Evolutionary conservation across 2,797 vertebrate species (phyloP), one percentile per base, ranked within the genome.

Genomic region (Fringilla coelebs): DNA sequence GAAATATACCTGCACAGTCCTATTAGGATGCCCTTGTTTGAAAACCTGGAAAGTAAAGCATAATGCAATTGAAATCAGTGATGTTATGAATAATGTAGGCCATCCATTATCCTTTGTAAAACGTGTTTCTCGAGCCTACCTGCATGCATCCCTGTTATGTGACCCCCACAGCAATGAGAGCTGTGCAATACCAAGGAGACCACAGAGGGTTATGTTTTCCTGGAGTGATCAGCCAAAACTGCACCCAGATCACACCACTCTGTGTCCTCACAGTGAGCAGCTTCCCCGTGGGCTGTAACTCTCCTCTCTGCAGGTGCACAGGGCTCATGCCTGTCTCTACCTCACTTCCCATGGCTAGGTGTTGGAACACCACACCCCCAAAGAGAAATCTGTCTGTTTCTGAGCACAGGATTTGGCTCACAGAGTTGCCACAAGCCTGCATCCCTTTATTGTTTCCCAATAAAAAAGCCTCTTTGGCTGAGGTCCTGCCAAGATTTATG

Each of bases 41-140:
- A 97, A 88, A 90, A 91, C 71, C 73, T 90, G 65, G 74, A 83
- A 95, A 96, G 93, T 73, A 93, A 96, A 92, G 70, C 68, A 73
- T 81, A 94, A 96, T 94, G 88, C 89, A 94, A 96, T 95, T 95
- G 83, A 91, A 94, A 95, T 88, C 94, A 89, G 89, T 93, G 87
- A 84, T 10, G 82, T 76, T 90, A 96, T 95, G 80, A 96, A 93
- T 96, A 95, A 97, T 96, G 94, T 94, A 95, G 62, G 66, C 57
- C 88, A 71, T 55, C 88, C 83, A 95, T 94, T 96, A 94, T 76
- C 93, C 93, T 94, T 94, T 94, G 45, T 55, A 93, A 90, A 92
- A 94, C 28, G 63, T 93, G 87, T 91, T 78, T 79, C 93, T 85
- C 80, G 70, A 79, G 49, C 63, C 88, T 68, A 84, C 81, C 90